phyloP scores from a whole-genome alignment of 2,888 invertebrate genomes.

The Odiellus spinosus region DNA sequence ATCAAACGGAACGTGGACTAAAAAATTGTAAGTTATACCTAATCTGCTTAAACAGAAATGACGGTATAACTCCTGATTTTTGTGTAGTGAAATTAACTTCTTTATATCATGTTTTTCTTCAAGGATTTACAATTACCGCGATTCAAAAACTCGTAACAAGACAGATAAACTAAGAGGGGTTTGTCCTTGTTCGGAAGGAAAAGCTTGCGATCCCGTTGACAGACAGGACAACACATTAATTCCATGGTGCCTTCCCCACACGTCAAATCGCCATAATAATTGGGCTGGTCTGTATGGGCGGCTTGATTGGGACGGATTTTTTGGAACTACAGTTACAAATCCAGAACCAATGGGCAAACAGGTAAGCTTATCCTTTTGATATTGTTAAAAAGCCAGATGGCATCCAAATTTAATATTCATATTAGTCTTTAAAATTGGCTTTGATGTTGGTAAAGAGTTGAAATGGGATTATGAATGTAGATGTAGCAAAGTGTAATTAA shows the following conservation, averaged over 20 bases:
- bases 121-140: constrained; percentile 39
- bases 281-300: constrained; percentile 73
- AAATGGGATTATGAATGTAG: too few species aligned
- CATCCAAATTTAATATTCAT: background rate
- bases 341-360: constrained; percentile 84
- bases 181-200: constrained; percentile 49
- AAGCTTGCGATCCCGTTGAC: constrained; percentile 48
- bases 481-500: too few species aligned
- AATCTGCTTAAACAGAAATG: too few species aligned
- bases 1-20: constrained; percentile 49
- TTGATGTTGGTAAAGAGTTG: too few species aligned
- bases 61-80: too few species aligned
- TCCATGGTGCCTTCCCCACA: constrained; percentile 77
- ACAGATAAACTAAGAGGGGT: constrained; percentile 48
- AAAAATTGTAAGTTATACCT: constrained; percentile 37
- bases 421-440: background rate
- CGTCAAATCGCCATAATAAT: constrained; percentile 65
- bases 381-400: background rate
- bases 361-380: constrained; percentile 32
- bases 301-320: constrained; percentile 66
- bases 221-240: constrained; percentile 66
- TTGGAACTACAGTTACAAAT: constrained; percentile 62
- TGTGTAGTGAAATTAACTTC: too few species aligned
- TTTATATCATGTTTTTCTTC: constrained; percentile 1
- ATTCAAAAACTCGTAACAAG: constrained; percentile 38